Base-by-base conservation (phyloP, 1,140 invertebrate species). In the Meloidogyne hapla region DNA sequence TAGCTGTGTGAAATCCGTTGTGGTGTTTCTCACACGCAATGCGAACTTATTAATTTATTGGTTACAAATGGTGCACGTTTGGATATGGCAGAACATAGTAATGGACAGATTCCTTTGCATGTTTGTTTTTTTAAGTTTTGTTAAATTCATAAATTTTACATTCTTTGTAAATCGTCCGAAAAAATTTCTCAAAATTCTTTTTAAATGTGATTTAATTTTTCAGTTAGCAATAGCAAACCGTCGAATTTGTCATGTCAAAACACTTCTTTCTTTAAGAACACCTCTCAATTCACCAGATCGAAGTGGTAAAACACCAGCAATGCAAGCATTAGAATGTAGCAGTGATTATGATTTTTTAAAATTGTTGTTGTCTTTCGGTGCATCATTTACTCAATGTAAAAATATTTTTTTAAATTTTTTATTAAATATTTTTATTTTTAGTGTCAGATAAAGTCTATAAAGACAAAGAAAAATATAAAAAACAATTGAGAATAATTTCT, bases 31-130 rank as follows among this genome's bases (percentile, higher is more conserved):
- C 76, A 77, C 62, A 45, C 70, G 2, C 74, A 77, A 25, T 77
- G 76, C n/a, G 74, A 77, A 67, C 63, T 77, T 15, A 74, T 77
- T 28, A 18, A 45, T 28, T 23, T 77, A 21, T 48, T 77, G 56
- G 76, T 77, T 18, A 23, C 28, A 2, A 65, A 28, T 40, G 76
- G 76, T 61, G 76, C 69, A 10, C 69, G 76, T 65, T 28, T 77
- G 25, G 70, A 77, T 64, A 72, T 72, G n/a, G 25, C 18, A 38
- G 76, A 77, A 33, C 21, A 28, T 18, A 26, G 28, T 18, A 76
- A 77, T 64, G 74, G 64, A 26, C 76, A 77, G 15, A 77, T 68
- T 45, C 76, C 76, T n/a, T 62, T 77, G 8, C 76, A 77, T 45
- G 76, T 77, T 33, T 38, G 64, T 63, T 63, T 18, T 70, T 23